Evolutionary conservation across 2,113 vertebrate genomes (phyloP).

Genomic region (Poeciliopsis retropinna): DNA sequence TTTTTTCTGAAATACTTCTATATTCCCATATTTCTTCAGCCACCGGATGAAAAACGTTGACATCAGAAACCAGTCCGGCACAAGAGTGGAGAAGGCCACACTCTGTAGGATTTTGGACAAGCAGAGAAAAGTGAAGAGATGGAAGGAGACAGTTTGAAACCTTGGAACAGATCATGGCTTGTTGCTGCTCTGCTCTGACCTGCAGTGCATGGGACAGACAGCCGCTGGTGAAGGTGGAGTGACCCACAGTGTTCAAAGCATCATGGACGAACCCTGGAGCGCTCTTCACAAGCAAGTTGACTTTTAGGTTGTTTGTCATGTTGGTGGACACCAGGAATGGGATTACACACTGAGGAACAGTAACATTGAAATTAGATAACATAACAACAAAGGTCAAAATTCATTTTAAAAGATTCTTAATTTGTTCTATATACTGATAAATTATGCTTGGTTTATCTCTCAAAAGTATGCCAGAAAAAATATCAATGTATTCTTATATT

Average conservation of each 20-base stretch:
- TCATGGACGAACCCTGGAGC: slow-evolving; percentile 64
- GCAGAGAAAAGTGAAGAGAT: background rate
- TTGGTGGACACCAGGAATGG: slow-evolving; percentile 80
- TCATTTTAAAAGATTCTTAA: background rate
- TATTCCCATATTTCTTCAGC: background rate
- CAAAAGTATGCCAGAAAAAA: too few relatives aligned
- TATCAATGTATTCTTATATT: too few relatives aligned
- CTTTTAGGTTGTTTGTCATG: slow-evolving; percentile 60
- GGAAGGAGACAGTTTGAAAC: background rate
- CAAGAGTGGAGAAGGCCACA: slow-evolving; percentile 47
- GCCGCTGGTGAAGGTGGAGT: slow-evolving; percentile 75
- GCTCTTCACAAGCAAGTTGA: slow-evolving; percentile 60
- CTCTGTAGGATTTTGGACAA: slow-evolving; percentile 48
- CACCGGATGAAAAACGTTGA: slow-evolving; percentile 59
- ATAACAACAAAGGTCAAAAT: background rate
- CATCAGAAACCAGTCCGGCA: slow-evolving; percentile 73
- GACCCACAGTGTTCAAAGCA: slow-evolving; percentile 82
- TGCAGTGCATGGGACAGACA: slow-evolving; percentile 79
- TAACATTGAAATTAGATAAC: background rate
- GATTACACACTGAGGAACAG: slow-evolving; percentile 72
- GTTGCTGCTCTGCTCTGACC: slow-evolving; percentile 59
- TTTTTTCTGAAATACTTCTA: too few relatives aligned
- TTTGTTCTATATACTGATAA: background rate
- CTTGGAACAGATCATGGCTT: too few relatives aligned
- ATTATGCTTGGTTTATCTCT: too few relatives aligned